These are phyloP conservation scores for Aporophyla lueneburgensis DNA, from an alignment of 2,888 invertebrate genomes.

Conservation along the genomic window DNA sequence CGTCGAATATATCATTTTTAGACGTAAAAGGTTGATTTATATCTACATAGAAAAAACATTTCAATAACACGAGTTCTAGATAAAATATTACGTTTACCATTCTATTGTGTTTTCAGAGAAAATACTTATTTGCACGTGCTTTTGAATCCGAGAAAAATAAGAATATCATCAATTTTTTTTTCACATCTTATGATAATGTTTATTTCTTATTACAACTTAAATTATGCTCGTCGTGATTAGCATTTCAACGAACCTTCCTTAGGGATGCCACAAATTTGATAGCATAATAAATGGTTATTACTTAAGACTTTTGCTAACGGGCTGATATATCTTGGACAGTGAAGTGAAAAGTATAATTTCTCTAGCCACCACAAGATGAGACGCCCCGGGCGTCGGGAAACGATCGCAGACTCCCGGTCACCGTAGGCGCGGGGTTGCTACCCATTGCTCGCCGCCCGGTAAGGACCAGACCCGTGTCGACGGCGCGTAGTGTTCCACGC, in stretches of 20 bases:
- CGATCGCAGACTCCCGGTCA: no score
- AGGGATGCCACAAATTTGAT: background rate
- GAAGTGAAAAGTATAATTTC: slow-evolving; percentile 1
- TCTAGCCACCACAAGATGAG: no score
- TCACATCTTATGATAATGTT: background rate
- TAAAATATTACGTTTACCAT: slow-evolving; percentile 35
- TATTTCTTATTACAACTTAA: background rate
- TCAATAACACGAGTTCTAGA: slow-evolving; percentile 72
- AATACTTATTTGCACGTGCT: slow-evolving; percentile 21
- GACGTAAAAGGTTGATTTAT: slow-evolving; percentile 83
- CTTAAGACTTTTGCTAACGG: background rate
- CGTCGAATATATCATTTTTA: slow-evolving; percentile 83
- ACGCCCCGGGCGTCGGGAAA: no score
- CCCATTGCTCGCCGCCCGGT: no score
- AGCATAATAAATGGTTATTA: background rate
- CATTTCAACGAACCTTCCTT: background rate
- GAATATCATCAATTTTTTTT: slow-evolving; percentile 10
- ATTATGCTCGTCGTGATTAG: background rate
- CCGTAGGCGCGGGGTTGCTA: no score
- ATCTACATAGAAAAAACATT: slow-evolving; percentile 79
- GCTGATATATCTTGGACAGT: background rate
- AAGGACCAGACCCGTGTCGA: no score
- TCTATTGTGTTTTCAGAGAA: slow-evolving; percentile 35
- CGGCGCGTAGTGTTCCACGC: no score
- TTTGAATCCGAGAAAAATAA: slow-evolving; percentile 4